These are phyloP conservation scores for Irena cyanogastra DNA, from an alignment of 2,113 vertebrate genomes.

Conservation along the genomic window DNA sequence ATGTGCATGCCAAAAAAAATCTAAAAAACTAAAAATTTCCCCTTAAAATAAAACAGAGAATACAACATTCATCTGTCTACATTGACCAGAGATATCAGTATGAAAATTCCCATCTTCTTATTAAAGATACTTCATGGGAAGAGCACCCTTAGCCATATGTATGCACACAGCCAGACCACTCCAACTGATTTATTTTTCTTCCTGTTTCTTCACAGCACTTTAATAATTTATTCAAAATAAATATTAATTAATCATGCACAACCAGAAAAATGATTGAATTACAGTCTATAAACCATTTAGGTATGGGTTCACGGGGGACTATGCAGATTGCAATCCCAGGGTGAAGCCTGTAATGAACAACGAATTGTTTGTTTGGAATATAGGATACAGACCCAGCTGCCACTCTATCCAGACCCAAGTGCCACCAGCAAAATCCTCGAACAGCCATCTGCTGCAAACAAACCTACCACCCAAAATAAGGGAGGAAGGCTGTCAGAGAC, in stretches of 20 bases:
- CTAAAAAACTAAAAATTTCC: background rate
- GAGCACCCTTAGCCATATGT: background rate
- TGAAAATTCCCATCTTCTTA: background rate
- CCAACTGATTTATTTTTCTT: background rate
- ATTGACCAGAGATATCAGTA: background rate
- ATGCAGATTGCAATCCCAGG: background rate
- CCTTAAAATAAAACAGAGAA: background rate
- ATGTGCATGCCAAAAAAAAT: background rate
- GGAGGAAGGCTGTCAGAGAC: background rate
- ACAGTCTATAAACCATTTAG: background rate
- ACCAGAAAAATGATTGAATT: background rate
- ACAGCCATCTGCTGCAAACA: background rate
- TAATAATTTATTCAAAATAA: background rate
- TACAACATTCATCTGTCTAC: background rate
- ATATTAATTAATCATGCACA: background rate
- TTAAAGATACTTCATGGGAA: background rate
- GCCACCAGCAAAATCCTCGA: background rate
- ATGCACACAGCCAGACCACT: background rate
- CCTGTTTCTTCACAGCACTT: background rate
- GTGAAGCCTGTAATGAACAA: background rate
- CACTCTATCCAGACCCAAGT: background rate
- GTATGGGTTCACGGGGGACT: background rate
- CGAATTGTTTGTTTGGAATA: background rate
- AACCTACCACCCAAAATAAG: background rate
- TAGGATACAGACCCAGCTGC: background rate